Evolutionary conservation across 2,888 invertebrate genomes (phyloP).

Genomic region (Mesorhabditis sp.): DNA sequence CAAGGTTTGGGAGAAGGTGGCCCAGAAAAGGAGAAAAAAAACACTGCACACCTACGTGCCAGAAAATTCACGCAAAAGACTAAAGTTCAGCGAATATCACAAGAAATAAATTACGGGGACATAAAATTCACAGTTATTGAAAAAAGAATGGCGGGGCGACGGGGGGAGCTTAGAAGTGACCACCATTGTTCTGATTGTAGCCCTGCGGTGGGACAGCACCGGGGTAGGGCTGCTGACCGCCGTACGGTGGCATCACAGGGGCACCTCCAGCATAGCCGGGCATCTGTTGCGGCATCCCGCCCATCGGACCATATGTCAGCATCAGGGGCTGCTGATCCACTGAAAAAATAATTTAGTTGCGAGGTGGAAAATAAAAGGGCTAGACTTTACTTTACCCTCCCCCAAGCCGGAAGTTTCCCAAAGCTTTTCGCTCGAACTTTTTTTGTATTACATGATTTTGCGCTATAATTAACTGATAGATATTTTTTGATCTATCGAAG

Average conservation of each 20-base stretch:
- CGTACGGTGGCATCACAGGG: constrained; percentile 12
- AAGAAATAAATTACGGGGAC: no score
- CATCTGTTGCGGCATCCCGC: constrained; percentile 59
- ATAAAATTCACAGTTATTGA: no score
- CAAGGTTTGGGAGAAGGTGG: no score
- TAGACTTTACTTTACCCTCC: background rate
- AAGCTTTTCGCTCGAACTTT: background rate
- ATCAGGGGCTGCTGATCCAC: constrained; percentile 92
- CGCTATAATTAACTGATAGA: background rate
- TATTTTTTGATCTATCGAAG: background rate
- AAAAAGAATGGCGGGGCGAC: background rate
- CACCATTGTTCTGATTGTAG: background rate
- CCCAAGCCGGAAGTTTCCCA: no score
- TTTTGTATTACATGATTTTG: background rate
- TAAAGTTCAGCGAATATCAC: no score
- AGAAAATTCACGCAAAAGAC: no score
- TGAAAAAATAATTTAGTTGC: constrained; percentile 17
- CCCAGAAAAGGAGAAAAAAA: no score
- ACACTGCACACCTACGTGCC: no score
- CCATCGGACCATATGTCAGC: constrained; percentile 70
- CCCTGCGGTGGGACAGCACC: background rate
- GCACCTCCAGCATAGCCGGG: constrained; percentile 16
- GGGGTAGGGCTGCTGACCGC: background rate
- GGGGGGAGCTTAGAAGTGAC: background rate
- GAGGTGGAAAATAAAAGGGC: background rate